Conservation (phyloP, 2,797 vertebrate genomes). For the Arnoldichthys spilopterus region DNA sequence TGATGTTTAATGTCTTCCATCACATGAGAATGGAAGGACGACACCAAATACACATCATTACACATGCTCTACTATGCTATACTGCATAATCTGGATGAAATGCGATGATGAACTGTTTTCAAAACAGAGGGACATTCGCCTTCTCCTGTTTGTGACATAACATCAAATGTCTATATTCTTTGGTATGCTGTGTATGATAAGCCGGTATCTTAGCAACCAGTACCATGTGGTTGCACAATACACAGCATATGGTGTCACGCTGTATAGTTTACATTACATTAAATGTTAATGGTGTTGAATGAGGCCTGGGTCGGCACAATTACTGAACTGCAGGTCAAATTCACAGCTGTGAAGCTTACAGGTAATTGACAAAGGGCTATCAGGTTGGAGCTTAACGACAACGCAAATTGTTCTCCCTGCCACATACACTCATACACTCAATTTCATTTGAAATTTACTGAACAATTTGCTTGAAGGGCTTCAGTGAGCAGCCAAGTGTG, state of each 20-base stretch:
- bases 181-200: slow-evolving; percentile 2
- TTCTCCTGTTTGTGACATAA: neutral
- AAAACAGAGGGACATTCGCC: neutral
- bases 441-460: slow-evolving; percentile 52
- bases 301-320: slow-evolving; percentile 12
- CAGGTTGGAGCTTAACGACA: slow-evolving; percentile 3
- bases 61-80: slow-evolving; percentile 4
- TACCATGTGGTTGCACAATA: slow-evolving; percentile 6
- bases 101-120: neutral
- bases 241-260: slow-evolving; percentile 2
- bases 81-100: neutral
- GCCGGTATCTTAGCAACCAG: neutral
- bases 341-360: slow-evolving; percentile 49
- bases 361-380: neutral
- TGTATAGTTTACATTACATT: slow-evolving; percentile 29
- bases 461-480: slow-evolving; percentile 54
- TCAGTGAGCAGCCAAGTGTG: neutral
- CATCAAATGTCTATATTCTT: neutral
- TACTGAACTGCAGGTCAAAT: slow-evolving; percentile 25
- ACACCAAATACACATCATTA: slow-evolving; percentile 34
- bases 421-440: slow-evolving; percentile 51
- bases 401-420: slow-evolving; percentile 15
- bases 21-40: slow-evolving; percentile 1
- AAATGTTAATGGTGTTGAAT: slow-evolving; percentile 35
- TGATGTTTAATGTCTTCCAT: slow-evolving; percentile 24